These are phyloP conservation scores for Lanius ludovicianus DNA, from an alignment of 2,113 vertebrate species.

Conservation along the genomic window DNA sequence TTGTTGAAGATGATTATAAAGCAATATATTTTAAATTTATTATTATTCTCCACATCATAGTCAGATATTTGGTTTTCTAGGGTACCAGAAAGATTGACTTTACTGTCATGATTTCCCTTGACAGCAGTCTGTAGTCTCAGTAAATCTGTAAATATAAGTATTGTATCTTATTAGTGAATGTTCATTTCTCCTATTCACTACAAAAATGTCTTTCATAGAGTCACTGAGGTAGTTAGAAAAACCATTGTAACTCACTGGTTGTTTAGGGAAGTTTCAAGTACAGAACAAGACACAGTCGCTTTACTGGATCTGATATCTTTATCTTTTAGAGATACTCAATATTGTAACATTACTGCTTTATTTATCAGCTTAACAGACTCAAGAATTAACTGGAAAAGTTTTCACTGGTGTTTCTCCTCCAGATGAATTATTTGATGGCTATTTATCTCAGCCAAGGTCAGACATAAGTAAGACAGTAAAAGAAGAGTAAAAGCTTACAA, in stretches of 20 bases:
- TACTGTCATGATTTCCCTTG: not conserved
- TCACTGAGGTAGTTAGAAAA: not conserved
- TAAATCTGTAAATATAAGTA: slow-evolving; percentile 10
- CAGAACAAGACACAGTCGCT: not conserved
- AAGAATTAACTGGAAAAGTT: not conserved
- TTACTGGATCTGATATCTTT: not conserved
- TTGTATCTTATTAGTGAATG: slow-evolving; percentile 2
- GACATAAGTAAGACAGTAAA: not conserved
- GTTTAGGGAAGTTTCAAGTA: not conserved
- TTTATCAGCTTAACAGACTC: not conserved
- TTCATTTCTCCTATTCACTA: not conserved
- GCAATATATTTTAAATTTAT: not conserved
- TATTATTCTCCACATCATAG: not conserved
- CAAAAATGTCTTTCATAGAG: not conserved
- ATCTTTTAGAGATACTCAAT: not conserved
- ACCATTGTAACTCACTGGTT: not conserved
- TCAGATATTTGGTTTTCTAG: not conserved
- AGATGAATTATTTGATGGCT: not conserved
- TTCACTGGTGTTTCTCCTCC: not conserved
- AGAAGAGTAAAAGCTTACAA: not conserved
- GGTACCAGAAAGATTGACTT: not conserved
- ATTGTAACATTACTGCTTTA: not conserved
- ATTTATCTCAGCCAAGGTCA: not conserved
- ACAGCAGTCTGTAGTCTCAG: not conserved
- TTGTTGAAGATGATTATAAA: not conserved